phyloP scores from a whole-genome alignment of 1,140 invertebrate species.

The Ceratina japonica region DNA sequence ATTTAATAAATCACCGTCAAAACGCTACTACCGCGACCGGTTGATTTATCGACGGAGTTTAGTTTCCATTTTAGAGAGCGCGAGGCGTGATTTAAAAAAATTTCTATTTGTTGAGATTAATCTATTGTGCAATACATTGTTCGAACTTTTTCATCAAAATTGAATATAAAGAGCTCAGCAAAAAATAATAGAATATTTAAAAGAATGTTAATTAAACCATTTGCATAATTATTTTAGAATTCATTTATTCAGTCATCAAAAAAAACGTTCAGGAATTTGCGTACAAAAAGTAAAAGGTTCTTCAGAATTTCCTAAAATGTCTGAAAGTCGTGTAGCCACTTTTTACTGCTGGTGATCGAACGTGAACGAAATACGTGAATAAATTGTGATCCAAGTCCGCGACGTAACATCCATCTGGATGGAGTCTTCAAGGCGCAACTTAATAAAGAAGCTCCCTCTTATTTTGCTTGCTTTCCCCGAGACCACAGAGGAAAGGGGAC shows the following conservation, averaged over 20 bases:
- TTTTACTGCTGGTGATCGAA: conserved; percentile 7
- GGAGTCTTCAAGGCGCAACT: conserved; percentile 14
- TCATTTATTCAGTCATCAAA: too few relatives aligned
- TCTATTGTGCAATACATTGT: conserved; percentile 13
- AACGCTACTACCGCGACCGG: not conserved
- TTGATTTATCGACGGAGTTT: conserved; percentile 26
- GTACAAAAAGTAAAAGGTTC: too few relatives aligned
- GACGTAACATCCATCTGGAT: conserved; percentile 42
- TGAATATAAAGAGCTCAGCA: too few relatives aligned
- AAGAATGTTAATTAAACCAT: too few relatives aligned
- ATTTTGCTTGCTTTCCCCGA: conserved; percentile 11
- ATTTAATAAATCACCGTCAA: conserved; percentile 33
- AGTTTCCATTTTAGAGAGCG: not conserved
- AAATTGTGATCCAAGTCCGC: conserved; percentile 41
- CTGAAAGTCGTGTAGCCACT: conserved; percentile 21
- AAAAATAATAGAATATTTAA: too few relatives aligned
- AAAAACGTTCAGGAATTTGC: too few relatives aligned
- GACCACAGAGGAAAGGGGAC: conserved; percentile 3
- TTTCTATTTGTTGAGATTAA: not conserved
- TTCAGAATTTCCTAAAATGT: conserved; percentile 23
- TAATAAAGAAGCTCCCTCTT: conserved; percentile 30
- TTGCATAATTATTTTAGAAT: too few relatives aligned
- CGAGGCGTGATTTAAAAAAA: not conserved
- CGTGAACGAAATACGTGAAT: conserved; percentile 52
- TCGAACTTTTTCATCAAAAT: not conserved